These are phyloP conservation scores for Arothron firmamentum DNA, from an alignment of 2,113 vertebrate species.

Conservation along the genomic window DNA sequence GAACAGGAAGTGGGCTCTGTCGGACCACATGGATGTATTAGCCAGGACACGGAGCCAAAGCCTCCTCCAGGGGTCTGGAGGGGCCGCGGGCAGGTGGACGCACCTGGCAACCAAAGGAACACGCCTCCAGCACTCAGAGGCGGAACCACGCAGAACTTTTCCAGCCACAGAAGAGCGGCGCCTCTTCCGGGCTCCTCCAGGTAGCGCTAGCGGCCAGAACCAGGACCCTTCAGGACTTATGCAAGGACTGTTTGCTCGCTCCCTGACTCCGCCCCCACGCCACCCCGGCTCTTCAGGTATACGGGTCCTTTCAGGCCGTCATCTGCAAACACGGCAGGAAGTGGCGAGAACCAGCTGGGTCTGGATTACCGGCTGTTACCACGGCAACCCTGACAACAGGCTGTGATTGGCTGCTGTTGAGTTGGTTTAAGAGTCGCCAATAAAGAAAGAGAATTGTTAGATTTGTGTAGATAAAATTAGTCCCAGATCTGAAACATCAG, in stretches of 20 bases:
- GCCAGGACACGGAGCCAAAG: slow-evolving; percentile 26
- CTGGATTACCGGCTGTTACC: no score
- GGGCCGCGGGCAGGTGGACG: slow-evolving; percentile 22
- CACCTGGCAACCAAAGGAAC: slow-evolving; percentile 69
- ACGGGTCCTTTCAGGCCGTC: no score
- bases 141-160: slow-evolving; percentile 1
- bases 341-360: no score
- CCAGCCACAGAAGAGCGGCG: slow-evolving; percentile 34
- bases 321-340: no score
- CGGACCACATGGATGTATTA: slow-evolving; percentile 64
- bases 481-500: no score
- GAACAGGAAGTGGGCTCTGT: slow-evolving; percentile 32
- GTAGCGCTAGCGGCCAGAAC: no score
- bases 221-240: slow-evolving; percentile 52
- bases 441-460: no score
- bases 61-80: slow-evolving; percentile 27
- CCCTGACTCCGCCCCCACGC: slow-evolving; percentile 18
- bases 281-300: slow-evolving; percentile 54
- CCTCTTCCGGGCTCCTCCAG: no score
- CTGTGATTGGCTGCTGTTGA: no score
- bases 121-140: slow-evolving; percentile 63
- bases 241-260: slow-evolving; percentile 34
- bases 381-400: no score
- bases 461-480: no score
- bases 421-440: no score